Conservation (phyloP, 2,113 vertebrate species). For the Myiozetetes cayanensis region DNA sequence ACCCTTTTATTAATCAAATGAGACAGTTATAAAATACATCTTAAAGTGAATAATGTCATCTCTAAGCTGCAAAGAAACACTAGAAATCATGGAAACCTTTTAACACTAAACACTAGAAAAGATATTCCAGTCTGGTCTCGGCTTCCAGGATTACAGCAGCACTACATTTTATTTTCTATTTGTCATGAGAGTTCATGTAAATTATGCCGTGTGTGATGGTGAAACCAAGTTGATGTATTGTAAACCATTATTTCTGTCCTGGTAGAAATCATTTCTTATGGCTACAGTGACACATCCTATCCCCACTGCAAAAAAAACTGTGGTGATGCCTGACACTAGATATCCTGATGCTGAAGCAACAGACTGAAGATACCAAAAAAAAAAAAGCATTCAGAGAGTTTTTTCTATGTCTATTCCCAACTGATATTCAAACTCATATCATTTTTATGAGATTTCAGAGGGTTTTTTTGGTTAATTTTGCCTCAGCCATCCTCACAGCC, state of each 20-base stretch:
- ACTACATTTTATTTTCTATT: not conserved
- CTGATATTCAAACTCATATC: not conserved
- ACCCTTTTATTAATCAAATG: not conserved
- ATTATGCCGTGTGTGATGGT: not conserved
- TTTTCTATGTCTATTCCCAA: not conserved
- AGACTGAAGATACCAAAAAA: not conserved
- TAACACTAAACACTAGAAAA: not conserved
- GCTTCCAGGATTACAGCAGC: not conserved
- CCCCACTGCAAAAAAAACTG: not conserved
- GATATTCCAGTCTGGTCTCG: not conserved
- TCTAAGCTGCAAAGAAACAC: not conserved
- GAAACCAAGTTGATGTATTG: not conserved
- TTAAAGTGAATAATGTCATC: not conserved
- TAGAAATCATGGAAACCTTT: not conserved
- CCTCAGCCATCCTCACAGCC: not conserved
- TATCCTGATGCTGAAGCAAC: not conserved
- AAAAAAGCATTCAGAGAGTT: not conserved
- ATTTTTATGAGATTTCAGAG: not conserved
- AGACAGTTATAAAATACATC: not conserved
- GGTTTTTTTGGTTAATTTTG: not conserved
- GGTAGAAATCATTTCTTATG: constrained; percentile 12
- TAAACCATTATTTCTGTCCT: not conserved
- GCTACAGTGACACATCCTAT: not conserved
- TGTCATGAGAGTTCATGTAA: not conserved
- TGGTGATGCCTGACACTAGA: not conserved